Evolutionary conservation across 2,888 invertebrate genomes (phyloP), one percentile per base, ranked within the genome.

Genomic region (Doris montereyensis): DNA sequence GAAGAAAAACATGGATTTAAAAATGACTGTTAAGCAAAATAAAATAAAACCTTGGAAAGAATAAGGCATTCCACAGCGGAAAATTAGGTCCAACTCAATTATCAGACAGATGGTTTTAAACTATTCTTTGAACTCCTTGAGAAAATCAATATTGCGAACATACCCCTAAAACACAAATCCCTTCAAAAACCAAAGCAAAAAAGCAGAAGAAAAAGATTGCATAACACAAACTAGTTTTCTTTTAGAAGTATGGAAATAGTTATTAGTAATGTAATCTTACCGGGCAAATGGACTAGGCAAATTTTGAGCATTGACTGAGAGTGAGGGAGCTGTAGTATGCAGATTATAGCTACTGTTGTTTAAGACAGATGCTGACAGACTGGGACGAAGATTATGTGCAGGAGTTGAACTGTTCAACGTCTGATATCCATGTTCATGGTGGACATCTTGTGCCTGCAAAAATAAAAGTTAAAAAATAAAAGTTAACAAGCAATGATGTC

Each of bases 221-320:
- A n/a, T n/a, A n/a, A n/a, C n/a, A n/a, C n/a, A n/a, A n/a, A n/a
- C n/a, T n/a, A n/a, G n/a, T n/a, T n/a, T n/a, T n/a, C n/a, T n/a
- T n/a, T n/a, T n/a, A n/a, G n/a, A n/a, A n/a, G n/a, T n/a, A n/a
- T n/a, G n/a, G n/a, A n/a, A n/a, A n/a, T n/a, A n/a, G n/a, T n/a
- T n/a, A n/a, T n/a, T n/a, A n/a, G n/a, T n/a, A n/a, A n/a, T n/a
- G 8, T 62, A 21, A 13, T 62, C 21, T 41, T 41, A 78, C 78
- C 78, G 78, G 5, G 52, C 30, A 28, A 62, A 73, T 0, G 78
- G 74, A 24, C 78, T 78, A 24, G 74, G 65, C 77, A 77, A 32
- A n/a, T 72, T 67, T 4, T 72, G 71, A 8, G 35, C 70, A 35
- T 70, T 74, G 58, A 70, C 13, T 21, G 60, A 28, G 0, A 75